These are phyloP conservation scores for Melospiza georgiana DNA, from an alignment of 2,113 vertebrate genomes.

Conservation along the genomic window DNA sequence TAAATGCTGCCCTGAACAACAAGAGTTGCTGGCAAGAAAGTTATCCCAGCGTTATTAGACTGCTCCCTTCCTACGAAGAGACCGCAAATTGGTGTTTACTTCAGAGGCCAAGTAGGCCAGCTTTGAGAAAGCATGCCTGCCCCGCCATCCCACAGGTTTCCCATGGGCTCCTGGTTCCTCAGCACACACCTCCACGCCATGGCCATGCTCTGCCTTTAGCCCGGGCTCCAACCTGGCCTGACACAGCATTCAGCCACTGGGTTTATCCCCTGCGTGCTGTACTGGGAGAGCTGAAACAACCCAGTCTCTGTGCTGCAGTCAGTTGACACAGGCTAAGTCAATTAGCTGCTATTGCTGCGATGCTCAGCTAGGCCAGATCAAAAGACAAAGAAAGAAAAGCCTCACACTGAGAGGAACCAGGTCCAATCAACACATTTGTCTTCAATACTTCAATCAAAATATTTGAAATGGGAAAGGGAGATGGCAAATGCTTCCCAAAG, in stretches of 20 bases:
- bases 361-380: background rate
- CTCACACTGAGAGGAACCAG: background rate
- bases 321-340: slow-evolving; percentile 37
- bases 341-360: background rate
- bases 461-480: background rate
- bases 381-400: slow-evolving; percentile 10
- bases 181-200: background rate
- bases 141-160: background rate
- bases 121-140: background rate
- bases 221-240: background rate
- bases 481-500: background rate
- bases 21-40: background rate
- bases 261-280: background rate
- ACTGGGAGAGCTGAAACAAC: background rate
- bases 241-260: background rate
- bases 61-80: background rate
- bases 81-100: background rate
- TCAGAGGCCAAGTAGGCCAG: background rate
- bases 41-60: background rate
- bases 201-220: background rate
- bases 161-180: background rate
- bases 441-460: background rate
- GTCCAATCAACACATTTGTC: background rate
- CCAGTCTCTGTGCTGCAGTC: background rate
- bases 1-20: background rate